These are phyloP conservation scores for Trichomycterus rosablanca DNA, from an alignment of 2,113 vertebrate genomes.

Conservation along the genomic window DNA sequence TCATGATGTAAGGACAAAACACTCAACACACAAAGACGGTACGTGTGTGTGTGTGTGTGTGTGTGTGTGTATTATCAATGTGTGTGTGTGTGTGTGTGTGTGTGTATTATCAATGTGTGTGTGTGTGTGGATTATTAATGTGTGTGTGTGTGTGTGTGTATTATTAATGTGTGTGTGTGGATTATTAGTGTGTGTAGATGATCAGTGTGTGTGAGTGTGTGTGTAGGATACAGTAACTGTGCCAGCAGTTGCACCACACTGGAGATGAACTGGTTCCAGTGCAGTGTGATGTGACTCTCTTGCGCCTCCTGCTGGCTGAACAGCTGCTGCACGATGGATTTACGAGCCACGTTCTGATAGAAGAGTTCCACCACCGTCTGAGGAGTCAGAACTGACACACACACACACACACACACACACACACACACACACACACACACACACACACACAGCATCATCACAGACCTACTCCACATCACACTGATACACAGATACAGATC, in stretches of 20 bases:
- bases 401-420: not conserved
- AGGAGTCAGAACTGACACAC: constrained; percentile 68
- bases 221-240: constrained; percentile 87
- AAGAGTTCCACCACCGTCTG: constrained; percentile 91
- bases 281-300: constrained; percentile 62
- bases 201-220: not conserved
- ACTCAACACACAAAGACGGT: too few relatives aligned
- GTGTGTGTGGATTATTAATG: too few relatives aligned
- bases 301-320: constrained; percentile 69
- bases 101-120: too few relatives aligned
- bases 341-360: constrained; percentile 84
- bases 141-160: too few relatives aligned
- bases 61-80: too few relatives aligned
- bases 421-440: not conserved
- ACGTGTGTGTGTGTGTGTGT: too few relatives aligned
- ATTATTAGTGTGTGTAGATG: too few relatives aligned
- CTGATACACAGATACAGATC: too few relatives aligned
- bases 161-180: too few relatives aligned
- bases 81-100: too few relatives aligned
- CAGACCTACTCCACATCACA: too few relatives aligned
- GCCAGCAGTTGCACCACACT: constrained; percentile 74
- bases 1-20: constrained; percentile 64
- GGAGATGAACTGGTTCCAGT: constrained; percentile 81
- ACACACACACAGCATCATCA: too few relatives aligned
- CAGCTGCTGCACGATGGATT: constrained; percentile 76